phyloP scores from a whole-genome alignment of 2,113 vertebrate genomes.

The Myrmecophaga tridactyla region DNA sequence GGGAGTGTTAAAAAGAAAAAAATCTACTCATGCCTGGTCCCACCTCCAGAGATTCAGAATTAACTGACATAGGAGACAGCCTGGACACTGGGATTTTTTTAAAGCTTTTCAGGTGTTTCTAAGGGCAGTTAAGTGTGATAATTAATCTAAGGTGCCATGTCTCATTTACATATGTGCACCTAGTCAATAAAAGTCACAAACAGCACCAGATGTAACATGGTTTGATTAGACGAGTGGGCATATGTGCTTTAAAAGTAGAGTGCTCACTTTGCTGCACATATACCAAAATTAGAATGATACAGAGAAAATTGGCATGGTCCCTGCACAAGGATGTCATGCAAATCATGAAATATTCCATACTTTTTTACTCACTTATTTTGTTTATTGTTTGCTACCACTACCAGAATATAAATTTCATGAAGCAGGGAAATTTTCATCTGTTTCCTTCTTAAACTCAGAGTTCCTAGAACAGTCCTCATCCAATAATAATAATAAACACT shows the following conservation, averaged over 20 bases:
- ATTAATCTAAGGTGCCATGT: neutral
- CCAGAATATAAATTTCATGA: too few relatives aligned
- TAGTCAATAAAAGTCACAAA: neutral
- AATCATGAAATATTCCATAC: too few relatives aligned
- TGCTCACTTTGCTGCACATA: too few relatives aligned
- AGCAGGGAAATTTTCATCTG: too few relatives aligned
- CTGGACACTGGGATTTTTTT: neutral
- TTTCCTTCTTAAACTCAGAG: too few relatives aligned
- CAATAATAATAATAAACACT: too few relatives aligned
- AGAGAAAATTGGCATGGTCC: too few relatives aligned
- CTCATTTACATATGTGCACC: neutral
- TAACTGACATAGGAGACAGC: neutral
- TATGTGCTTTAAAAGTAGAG: neutral
- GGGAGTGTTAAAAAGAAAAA: accelerated
- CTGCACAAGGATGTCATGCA: too few relatives aligned
- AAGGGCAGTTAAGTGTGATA: neutral
- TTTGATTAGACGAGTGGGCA: neutral
- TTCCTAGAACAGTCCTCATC: too few relatives aligned
- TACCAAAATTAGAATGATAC: too few relatives aligned
- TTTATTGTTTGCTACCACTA: too few relatives aligned
- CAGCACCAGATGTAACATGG: neutral
- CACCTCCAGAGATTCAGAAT: accelerated
- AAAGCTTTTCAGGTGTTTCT: neutral
- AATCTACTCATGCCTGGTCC: neutral
- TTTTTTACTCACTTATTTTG: too few relatives aligned